Evolutionary conservation across 2,888 invertebrate species (phyloP).

Genomic region (Agrochola circellaris): DNA sequence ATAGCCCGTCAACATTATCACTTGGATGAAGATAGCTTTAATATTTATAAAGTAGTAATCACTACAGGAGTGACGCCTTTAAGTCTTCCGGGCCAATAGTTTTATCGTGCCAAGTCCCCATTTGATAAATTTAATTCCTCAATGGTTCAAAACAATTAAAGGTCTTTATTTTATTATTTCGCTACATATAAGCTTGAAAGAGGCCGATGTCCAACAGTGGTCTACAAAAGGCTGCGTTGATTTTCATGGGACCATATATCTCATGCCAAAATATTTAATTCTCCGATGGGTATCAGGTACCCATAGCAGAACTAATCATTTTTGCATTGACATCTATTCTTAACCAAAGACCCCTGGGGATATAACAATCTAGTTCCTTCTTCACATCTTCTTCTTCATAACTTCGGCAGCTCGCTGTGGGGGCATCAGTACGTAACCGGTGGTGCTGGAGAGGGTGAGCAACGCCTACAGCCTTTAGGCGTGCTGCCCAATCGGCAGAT

Average conservation of each 20-base stretch:
- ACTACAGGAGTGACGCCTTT: slow-evolving; percentile 34
- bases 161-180: slow-evolving; percentile 4
- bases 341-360: background rate
- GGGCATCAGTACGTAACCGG: slow-evolving; percentile 94
- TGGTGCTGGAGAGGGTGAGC: slow-evolving; percentile 95
- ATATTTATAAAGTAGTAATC: background rate
- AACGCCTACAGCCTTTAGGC: slow-evolving; percentile 91
- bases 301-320: no score
- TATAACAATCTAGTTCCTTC: background rate
- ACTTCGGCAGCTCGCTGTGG: slow-evolving; percentile 90
- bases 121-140: slow-evolving; percentile 28
- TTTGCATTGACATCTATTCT: background rate
- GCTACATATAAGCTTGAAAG: background rate
- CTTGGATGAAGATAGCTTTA: background rate
- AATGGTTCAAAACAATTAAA: slow-evolving; percentile 20
- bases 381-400: background rate
- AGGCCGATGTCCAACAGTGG: background rate
- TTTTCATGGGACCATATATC: background rate
- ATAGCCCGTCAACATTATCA: slow-evolving; percentile 30
- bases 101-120: slow-evolving; percentile 24
- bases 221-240: background rate
- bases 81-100: slow-evolving; percentile 4
- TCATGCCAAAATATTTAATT: background rate
- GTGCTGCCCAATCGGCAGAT: slow-evolving; percentile 92
- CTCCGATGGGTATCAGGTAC: background rate